Conservation (phyloP, 2,113 vertebrate genomes). For the Progne subis region DNA sequence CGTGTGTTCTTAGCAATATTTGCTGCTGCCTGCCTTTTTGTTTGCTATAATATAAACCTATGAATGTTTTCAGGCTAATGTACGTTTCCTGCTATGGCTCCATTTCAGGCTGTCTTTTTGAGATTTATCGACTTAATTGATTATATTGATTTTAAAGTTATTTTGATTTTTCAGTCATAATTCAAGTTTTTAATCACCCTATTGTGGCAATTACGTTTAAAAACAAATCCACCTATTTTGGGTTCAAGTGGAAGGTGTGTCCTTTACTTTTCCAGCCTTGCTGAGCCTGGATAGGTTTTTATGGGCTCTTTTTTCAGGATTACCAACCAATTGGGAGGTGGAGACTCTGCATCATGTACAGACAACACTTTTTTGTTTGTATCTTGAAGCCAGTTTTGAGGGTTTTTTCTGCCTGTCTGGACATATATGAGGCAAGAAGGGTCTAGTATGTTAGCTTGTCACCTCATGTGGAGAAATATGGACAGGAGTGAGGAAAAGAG, state of each 20-base stretch:
- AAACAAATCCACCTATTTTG: not conserved
- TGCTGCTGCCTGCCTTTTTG: not conserved
- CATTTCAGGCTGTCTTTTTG: not conserved
- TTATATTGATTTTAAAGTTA: not conserved
- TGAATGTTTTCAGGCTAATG: not conserved
- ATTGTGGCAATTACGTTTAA: not conserved
- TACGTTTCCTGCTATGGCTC: not conserved
- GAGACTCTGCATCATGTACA: not conserved
- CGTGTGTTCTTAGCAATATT: not conserved
- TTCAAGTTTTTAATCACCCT: not conserved
- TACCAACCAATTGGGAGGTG: not conserved
- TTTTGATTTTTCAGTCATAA: not conserved
- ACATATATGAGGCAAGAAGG: not conserved
- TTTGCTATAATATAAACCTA: fast-evolving
- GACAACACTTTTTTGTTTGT: not conserved
- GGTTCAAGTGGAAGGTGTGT: not conserved
- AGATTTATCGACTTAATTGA: not conserved
- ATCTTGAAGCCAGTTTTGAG: not conserved
- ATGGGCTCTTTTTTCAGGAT: not conserved
- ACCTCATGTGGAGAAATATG: not conserved
- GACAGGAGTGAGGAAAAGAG: not conserved
- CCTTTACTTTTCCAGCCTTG: not conserved
- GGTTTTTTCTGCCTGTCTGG: fast-evolving
- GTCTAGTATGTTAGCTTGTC: not conserved
- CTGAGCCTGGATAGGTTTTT: not conserved